phyloP scores from a whole-genome alignment of 2,888 invertebrate species.

The Plutella xylostella region DNA sequence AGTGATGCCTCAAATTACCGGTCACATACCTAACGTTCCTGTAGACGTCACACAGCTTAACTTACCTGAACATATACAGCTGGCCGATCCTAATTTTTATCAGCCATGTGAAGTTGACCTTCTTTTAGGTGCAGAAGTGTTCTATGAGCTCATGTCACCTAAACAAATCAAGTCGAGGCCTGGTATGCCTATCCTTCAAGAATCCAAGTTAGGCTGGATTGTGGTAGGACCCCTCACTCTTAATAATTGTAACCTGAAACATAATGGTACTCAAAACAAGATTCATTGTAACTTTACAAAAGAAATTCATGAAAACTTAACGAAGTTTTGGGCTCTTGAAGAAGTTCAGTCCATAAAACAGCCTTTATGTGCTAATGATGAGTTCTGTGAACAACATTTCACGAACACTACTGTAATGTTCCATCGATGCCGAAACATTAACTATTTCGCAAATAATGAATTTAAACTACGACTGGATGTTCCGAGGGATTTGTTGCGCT shows the following conservation, averaged over 20 bases:
- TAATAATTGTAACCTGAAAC: no score
- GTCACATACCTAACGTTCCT: not conserved
- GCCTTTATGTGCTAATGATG: not conserved
- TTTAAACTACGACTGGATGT: no score
- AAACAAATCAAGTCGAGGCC: not conserved
- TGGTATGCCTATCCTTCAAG: not conserved
- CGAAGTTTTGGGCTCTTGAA: not conserved
- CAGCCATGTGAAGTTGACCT: slow-evolving; percentile 4
- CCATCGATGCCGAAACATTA: no score
- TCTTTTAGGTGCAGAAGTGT: not conserved
- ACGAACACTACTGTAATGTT: not conserved
- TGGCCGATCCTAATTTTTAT: slow-evolving; percentile 6
- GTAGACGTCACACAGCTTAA: not conserved
- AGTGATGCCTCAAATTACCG: not conserved
- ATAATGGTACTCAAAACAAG: no score
- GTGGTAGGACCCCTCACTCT: not conserved
- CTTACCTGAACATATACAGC: slow-evolving; percentile 1
- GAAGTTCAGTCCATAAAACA: not conserved
- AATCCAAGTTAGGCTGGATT: not conserved
- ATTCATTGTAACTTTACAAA: not conserved
- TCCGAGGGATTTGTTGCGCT: no score
- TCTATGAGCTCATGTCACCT: not conserved
- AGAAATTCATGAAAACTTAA: not conserved
- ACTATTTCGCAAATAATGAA: no score
- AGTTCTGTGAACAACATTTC: not conserved